A percentile compares a stretch with the other conserved stretches of the same genome.
These are phyloP conservation scores for Toxotes lorentzi DNA, from an alignment of 2,797 vertebrate species.

Conservation along the genomic window DNA sequence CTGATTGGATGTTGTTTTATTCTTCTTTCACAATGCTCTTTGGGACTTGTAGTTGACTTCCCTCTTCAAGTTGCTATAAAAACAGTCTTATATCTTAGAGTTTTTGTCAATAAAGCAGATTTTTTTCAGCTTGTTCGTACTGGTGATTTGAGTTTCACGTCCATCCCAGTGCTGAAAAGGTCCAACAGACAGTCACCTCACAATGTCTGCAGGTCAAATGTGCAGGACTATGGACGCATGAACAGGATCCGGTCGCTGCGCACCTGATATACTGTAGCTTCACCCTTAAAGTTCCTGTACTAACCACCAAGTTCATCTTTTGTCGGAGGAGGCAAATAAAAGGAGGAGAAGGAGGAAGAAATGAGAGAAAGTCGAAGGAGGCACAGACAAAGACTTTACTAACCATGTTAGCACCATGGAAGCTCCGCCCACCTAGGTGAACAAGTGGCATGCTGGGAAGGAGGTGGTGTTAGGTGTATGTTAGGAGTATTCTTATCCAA, in stretches of 20 bases:
- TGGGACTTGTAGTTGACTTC: conserved; percentile 13
- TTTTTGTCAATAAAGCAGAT: not conserved
- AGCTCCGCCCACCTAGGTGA: conserved; percentile 29
- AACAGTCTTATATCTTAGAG: not conserved
- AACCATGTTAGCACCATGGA: conserved; percentile 50
- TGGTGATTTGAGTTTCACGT: not conserved
- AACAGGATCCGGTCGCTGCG: not conserved
- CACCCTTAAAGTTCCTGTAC: not conserved
- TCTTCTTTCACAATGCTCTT: conserved; percentile 2
- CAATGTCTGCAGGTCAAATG: not conserved
- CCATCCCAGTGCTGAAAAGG: not conserved
- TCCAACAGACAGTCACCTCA: not conserved
- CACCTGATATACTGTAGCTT: conserved; percentile 1
- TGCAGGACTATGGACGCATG: conserved; percentile 3
- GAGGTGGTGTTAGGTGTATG: conserved; percentile 18
- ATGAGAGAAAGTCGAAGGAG: conserved; percentile 22
- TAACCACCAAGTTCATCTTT: not conserved
- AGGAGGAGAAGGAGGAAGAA: conserved; percentile 12
- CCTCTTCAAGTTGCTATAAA: not conserved
- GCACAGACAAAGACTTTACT: conserved; percentile 39
- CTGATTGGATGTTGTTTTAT: not conserved
- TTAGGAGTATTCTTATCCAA: conserved; percentile 39
- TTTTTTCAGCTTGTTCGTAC: not conserved
- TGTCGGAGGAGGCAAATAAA: not conserved
- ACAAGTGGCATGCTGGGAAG: conserved; percentile 59